Evolutionary conservation across 2,888 invertebrate genomes (phyloP).

Genomic region (Gibbula magus): DNA sequence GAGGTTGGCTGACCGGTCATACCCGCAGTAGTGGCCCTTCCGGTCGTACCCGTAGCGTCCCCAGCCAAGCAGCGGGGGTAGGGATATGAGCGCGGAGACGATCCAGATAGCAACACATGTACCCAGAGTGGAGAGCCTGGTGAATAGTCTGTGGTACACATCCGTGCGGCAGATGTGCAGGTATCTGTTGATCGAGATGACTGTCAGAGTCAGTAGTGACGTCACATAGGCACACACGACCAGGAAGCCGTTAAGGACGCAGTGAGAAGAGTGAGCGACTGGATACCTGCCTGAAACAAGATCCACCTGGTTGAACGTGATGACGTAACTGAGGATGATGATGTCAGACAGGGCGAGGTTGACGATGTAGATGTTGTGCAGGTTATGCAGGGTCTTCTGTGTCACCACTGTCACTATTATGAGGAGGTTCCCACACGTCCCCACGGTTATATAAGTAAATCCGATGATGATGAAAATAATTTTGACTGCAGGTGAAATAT

Average conservation of each 20-base stretch:
- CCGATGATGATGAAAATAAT: slow-evolving; percentile 30
- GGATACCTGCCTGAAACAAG: slow-evolving; percentile 22
- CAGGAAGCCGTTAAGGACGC: slow-evolving; percentile 30
- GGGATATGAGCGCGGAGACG: background rate
- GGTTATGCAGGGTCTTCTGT: slow-evolving; percentile 17
- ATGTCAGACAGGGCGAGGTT: slow-evolving; percentile 31
- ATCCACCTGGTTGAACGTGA: slow-evolving; percentile 18
- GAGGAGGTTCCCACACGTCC: slow-evolving; percentile 29
- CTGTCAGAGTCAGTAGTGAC: slow-evolving; percentile 29
- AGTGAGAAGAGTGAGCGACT: background rate
- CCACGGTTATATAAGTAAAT: slow-evolving; percentile 16
- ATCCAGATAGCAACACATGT: slow-evolving; percentile 24
- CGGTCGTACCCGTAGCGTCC: slow-evolving; percentile 26
- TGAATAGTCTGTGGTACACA: slow-evolving; percentile 15
- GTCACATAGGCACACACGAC: slow-evolving; percentile 21
- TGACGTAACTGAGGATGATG: slow-evolving; percentile 28
- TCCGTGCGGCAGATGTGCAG: slow-evolving; percentile 35
- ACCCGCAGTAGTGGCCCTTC: slow-evolving; percentile 34
- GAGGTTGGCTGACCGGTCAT: slow-evolving; percentile 26
- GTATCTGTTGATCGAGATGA: slow-evolving; percentile 35
- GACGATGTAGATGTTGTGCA: slow-evolving; percentile 25
- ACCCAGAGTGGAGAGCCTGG: background rate
- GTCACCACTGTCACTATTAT: slow-evolving; percentile 27
- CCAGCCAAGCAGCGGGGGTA: slow-evolving; percentile 31
- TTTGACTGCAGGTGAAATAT: background rate